Conservation (phyloP, 2,888 invertebrate species). For the Lobophora halterata region DNA sequence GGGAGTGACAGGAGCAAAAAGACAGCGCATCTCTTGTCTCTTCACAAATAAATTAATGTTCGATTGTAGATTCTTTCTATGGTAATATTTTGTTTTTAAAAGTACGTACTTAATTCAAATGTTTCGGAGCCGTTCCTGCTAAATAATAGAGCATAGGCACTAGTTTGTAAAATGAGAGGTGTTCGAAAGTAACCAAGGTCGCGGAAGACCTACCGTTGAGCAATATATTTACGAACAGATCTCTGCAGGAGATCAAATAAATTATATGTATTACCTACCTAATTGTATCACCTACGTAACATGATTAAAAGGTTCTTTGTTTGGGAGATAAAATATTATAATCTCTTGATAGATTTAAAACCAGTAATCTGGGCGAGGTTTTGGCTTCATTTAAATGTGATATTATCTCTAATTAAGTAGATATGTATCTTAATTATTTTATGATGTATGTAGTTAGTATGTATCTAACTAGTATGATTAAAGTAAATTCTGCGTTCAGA, state of each 20-base stretch:
- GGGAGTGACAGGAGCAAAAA: no score
- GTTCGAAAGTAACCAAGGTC: conserved; percentile 43
- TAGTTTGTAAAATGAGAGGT: conserved; percentile 16
- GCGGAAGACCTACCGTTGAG: conserved; percentile 40
- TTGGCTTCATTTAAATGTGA: conserved; percentile 24
- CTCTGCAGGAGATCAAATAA: conserved; percentile 29
- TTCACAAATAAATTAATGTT: no score
- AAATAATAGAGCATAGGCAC: conserved; percentile 14
- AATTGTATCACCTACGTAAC: conserved; percentile 40
- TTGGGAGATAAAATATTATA: conserved; percentile 38
- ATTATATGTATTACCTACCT: conserved; percentile 37
- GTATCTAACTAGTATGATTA: no score
- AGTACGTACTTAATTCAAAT: no score
- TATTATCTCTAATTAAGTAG: conserved; percentile 27
- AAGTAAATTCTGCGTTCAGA: no score
- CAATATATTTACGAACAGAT: conserved; percentile 26
- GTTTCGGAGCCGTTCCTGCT: conserved; percentile 23
- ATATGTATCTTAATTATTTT: conserved; percentile 25
- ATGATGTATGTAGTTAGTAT: conserved; percentile 1
- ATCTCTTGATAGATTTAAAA: conserved; percentile 21
- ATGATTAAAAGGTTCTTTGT: conserved; percentile 51
- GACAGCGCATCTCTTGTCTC: no score
- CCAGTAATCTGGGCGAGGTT: conserved; percentile 24
- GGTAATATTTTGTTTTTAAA: no score
- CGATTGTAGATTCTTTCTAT: no score